Base-by-base conservation (phyloP, 2,888 invertebrate genomes). In the Esperia sulphurella region DNA sequence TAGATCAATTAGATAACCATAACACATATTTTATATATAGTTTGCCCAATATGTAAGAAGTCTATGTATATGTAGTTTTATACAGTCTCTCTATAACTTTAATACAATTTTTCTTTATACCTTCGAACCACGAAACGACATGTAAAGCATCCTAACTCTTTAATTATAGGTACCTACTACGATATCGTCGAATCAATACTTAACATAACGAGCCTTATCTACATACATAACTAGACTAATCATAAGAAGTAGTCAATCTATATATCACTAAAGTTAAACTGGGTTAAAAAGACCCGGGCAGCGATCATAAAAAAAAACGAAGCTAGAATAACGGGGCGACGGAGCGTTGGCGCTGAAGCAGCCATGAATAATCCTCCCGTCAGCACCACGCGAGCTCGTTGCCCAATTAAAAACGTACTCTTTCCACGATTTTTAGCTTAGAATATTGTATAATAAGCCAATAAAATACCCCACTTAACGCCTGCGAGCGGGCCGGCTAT, bases 371-470 rank as follows among this genome's bases (percentile, higher is more conserved):
- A 89, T 82, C 80, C 82, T 64, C 69, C 82, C 84, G 88, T 89
- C 89, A 88, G 71, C 68, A 65, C 77, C 89, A 89, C 82, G 83
- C 88, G 76, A 85, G 79, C 80, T 76, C 75, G 65, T 75, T 75
- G 83, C 83, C 86, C 87, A 89, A 88, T 88, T 89, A 88, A 89
- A 89, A 88, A 83, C 85, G 80, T 86, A 84, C 89, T 88, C 88
- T 85, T 86, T 88, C 83, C 84, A 83, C 84, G 79, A 89, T 85
- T 88, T 88, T 88, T 84, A 89, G 87, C 88, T 89, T 87, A 88
- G 88, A 85, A 87, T 88, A 86, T 89, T 86, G 88, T 84, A 89
- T 89, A 89, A 89, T 89, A 89, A 86, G 83, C 86, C 88, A 78
- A 88, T 89, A 89, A 89, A 89, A 84, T 87, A 89, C 84, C 84